Percentiles rank a stretch among this genome's conserved stretches.
Evolutionary conservation across 2,888 invertebrate genomes (phyloP).

Genomic region (Tetropium fuscum): DNA sequence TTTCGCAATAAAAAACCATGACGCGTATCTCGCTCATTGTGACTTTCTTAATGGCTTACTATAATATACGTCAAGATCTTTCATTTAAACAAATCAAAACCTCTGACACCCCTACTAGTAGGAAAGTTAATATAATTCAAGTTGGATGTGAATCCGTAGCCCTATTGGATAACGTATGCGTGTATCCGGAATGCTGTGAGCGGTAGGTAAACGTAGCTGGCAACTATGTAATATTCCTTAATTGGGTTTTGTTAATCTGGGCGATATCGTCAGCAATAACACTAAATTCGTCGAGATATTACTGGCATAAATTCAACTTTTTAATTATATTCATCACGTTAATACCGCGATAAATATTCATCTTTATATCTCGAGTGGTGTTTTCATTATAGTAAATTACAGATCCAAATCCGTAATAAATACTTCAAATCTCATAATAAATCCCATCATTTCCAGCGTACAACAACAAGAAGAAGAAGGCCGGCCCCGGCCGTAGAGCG

Average conservation of each 20-base stretch:
- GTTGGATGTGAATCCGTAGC: too few species aligned
- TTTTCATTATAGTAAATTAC: slow-evolving; percentile 59
- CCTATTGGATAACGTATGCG: neutral
- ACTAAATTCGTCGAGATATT: slow-evolving; percentile 47
- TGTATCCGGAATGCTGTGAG: neutral
- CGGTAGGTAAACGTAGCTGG: slow-evolving; percentile 7
- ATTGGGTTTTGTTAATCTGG: slow-evolving; percentile 44
- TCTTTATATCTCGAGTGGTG: slow-evolving; percentile 55
- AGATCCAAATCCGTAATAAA: slow-evolving; percentile 60
- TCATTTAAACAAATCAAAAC: too few species aligned
- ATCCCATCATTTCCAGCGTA: slow-evolving; percentile 55
- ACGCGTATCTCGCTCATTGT: too few species aligned
- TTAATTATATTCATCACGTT: slow-evolving; percentile 59
- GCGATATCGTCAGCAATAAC: slow-evolving; percentile 45
- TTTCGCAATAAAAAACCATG: too few species aligned
- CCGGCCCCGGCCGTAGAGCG: slow-evolving; percentile 25
- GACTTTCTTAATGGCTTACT: too few species aligned
- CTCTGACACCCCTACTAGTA: too few species aligned
- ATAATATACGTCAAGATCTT: too few species aligned
- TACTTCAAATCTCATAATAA: slow-evolving; percentile 60
- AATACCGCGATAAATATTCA: slow-evolving; percentile 58
- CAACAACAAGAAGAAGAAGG: slow-evolving; percentile 45
- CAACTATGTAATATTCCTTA: slow-evolving; percentile 39
- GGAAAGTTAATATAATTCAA: too few species aligned
- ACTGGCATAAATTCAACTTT: slow-evolving; percentile 48